phyloP scores from a whole-genome alignment of 2,113 vertebrate genomes.

The Platysternon megacephalum region DNA sequence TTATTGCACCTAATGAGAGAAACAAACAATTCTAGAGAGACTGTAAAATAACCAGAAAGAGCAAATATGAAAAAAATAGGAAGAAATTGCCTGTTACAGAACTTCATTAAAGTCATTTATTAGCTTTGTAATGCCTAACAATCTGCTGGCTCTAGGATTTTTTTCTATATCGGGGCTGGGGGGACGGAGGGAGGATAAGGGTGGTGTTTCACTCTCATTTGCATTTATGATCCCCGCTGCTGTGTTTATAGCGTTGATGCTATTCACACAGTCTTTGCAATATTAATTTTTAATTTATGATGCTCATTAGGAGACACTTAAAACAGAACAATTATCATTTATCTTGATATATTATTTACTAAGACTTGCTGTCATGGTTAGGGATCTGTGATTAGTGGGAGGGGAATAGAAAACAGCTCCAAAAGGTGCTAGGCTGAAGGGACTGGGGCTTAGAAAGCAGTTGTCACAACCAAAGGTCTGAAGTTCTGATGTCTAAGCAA shows the following conservation, averaged over 20 bases:
- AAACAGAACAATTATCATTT: conserved; percentile 98
- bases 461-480: conserved; percentile 69
- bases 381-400: conserved; percentile 85
- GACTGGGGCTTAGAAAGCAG: conserved; percentile 56
- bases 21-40: conserved; percentile 28
- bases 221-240: conserved; percentile 83
- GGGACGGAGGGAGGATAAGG: conserved; percentile 51
- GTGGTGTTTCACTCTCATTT: conserved; percentile 82
- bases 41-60: not conserved
- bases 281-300: conserved; percentile 98
- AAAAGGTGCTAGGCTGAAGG: conserved; percentile 63
- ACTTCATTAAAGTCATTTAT: conserved; percentile 72
- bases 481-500: conserved; percentile 78
- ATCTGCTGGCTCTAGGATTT: conserved; percentile 67
- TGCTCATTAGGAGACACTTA: conserved; percentile 95
- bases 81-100: conserved; percentile 62
- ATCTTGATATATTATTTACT: conserved; percentile 99
- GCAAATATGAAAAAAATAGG: conserved; percentile 39
- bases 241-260: conserved; percentile 85
- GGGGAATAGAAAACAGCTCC: conserved; percentile 74
- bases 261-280: conserved; percentile 91
- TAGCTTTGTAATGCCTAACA: conserved; percentile 63
- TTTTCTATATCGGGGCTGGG: conserved; percentile 27
- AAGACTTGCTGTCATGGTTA: conserved; percentile 92
- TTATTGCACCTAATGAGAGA: conserved; percentile 1